These are phyloP conservation scores for Ryuthela nishihirai DNA, from an alignment of 2,888 invertebrate genomes.

Conservation along the genomic window DNA sequence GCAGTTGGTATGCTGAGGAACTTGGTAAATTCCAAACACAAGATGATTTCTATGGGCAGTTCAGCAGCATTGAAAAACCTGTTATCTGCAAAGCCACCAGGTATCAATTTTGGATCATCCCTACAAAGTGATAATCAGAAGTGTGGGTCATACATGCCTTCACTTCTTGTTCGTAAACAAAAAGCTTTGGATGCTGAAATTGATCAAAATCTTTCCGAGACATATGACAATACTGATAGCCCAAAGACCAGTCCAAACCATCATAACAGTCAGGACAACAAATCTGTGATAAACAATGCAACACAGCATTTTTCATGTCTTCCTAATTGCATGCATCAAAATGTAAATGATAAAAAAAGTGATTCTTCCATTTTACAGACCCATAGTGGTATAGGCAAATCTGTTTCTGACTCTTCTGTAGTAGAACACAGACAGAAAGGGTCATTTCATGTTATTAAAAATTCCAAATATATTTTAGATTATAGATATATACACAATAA, in stretches of 20 bases:
- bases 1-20: slow-evolving; percentile 89
- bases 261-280: slow-evolving; percentile 34
- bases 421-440: slow-evolving; percentile 32
- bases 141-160: slow-evolving; percentile 59
- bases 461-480: slow-evolving; percentile 13
- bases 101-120: slow-evolving; percentile 27
- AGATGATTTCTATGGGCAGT: slow-evolving; percentile 96
- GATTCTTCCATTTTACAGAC: slow-evolving; percentile 12
- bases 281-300: neutral
- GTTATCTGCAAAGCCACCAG: slow-evolving; percentile 66
- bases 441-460: slow-evolving; percentile 28
- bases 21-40: slow-evolving; percentile 91
- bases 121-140: slow-evolving; percentile 8
- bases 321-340: slow-evolving; percentile 45
- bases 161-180: slow-evolving; percentile 77
- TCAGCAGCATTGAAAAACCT: slow-evolving; percentile 92
- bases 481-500: slow-evolving; percentile 9
- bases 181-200: slow-evolving; percentile 59
- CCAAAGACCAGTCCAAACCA: slow-evolving; percentile 51
- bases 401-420: slow-evolving; percentile 3
- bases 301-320: slow-evolving; percentile 14
- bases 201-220: slow-evolving; percentile 79
- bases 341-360: slow-evolving; percentile 37
- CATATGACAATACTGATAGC: slow-evolving; percentile 80
- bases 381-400: neutral